These are phyloP conservation scores for Sebastes glaucus DNA, from an alignment of 2,797 vertebrate genomes.

Conservation along the genomic window DNA sequence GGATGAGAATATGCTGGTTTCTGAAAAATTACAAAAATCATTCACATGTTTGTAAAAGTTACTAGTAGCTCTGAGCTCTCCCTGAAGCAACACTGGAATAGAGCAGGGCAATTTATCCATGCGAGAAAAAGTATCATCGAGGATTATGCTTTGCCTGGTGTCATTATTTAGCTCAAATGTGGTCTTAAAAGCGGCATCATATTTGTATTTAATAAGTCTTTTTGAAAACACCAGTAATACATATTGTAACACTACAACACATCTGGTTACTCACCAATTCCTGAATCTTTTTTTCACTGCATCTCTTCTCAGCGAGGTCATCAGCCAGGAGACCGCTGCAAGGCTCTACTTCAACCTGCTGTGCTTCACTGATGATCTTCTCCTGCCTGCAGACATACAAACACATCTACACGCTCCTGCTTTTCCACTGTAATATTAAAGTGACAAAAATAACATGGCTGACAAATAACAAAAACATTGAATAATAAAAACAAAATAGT, in stretches of 20 bases:
- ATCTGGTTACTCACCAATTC: slow-evolving; percentile 46
- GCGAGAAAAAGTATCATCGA: background rate
- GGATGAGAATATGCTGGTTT: background rate
- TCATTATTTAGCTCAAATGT: background rate
- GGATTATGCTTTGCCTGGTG: background rate
- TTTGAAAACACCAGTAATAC: background rate
- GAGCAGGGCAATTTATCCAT: background rate
- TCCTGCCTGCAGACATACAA: slow-evolving; percentile 59
- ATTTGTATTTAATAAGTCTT: background rate
- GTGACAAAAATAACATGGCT: background rate
- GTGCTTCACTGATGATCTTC: slow-evolving; percentile 24
- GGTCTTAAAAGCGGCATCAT: background rate
- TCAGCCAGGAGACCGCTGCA: background rate
- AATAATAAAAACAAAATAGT: too few relatives aligned
- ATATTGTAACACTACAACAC: background rate
- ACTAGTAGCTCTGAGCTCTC: background rate
- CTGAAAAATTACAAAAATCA: background rate
- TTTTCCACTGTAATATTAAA: background rate
- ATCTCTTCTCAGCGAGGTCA: background rate
- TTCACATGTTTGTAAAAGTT: background rate
- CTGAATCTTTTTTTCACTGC: slow-evolving; percentile 28
- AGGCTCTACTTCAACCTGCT: slow-evolving; percentile 46
- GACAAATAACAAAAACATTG: too few relatives aligned
- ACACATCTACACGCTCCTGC: background rate
- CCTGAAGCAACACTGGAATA: background rate